Conservation (phyloP, 2,113 vertebrate genomes). For the Misgurnus mizolepis region DNA sequence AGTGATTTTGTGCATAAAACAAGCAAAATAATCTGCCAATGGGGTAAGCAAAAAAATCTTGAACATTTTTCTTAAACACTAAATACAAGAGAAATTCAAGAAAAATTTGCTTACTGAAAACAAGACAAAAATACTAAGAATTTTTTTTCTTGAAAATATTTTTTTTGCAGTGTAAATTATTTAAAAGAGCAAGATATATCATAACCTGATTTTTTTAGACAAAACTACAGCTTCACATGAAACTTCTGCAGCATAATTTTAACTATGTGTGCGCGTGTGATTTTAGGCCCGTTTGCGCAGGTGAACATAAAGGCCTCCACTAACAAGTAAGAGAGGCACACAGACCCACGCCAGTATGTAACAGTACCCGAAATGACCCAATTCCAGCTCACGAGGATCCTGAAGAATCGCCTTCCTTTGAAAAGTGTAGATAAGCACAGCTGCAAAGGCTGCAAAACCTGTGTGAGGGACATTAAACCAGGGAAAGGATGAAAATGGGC, state of each 20-base stretch:
- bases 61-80: too few species aligned
- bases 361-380: slow-evolving; percentile 83
- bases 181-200: neutral
- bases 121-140: too few species aligned
- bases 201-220: neutral
- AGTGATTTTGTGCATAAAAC: too few species aligned
- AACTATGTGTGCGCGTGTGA: neutral
- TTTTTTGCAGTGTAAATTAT: too few species aligned
- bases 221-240: neutral
- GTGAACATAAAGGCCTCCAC: slow-evolving; percentile 82
- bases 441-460: slow-evolving; percentile 80
- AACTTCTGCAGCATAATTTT: neutral
- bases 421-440: slow-evolving; percentile 83
- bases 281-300: slow-evolving; percentile 74
- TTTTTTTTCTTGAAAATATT: too few species aligned
- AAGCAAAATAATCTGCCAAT: too few species aligned
- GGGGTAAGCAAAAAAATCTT: too few species aligned
- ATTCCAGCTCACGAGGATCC: slow-evolving; percentile 58
- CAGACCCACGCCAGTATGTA: slow-evolving; percentile 85
- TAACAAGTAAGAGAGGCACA: slow-evolving; percentile 80
- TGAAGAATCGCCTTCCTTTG: slow-evolving; percentile 76
- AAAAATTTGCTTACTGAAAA: too few species aligned
- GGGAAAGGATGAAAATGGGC: neutral
- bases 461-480: slow-evolving; percentile 15
- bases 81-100: too few species aligned